Evolutionary conservation across 2,113 vertebrate species (phyloP).

Genomic region (Dryoscopus gambensis): DNA sequence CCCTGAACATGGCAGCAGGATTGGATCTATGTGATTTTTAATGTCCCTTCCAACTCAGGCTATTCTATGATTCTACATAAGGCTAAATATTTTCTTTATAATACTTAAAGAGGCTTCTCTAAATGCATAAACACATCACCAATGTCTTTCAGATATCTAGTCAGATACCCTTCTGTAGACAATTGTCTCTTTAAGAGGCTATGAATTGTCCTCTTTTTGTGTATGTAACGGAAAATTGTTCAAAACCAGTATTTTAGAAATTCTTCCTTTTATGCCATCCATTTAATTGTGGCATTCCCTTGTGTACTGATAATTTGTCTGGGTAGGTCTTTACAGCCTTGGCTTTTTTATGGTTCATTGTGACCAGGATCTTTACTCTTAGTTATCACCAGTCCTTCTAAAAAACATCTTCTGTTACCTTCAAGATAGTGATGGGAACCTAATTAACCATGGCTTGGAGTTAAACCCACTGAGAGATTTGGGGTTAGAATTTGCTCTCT

Average conservation of each 20-base stretch:
- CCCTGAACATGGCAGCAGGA: not conserved
- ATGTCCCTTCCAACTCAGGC: not conserved
- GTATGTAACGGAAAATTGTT: not conserved
- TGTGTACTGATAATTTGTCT: not conserved
- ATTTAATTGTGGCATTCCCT: not conserved
- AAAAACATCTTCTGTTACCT: not conserved
- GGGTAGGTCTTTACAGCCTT: not conserved
- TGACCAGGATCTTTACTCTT: not conserved
- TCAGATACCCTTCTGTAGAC: not conserved
- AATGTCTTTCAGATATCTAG: not conserved
- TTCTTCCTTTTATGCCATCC: not conserved
- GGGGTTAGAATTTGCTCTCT: not conserved
- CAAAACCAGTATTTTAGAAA: not conserved
- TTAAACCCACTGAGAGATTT: not conserved
- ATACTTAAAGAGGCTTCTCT: not conserved
- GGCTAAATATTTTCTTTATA: not conserved
- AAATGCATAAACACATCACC: not conserved
- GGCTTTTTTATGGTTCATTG: not conserved
- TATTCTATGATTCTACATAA: not conserved
- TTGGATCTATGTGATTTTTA: not conserved
- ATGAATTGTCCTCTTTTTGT: not conserved
- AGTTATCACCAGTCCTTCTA: not conserved
- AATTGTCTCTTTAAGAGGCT: not conserved
- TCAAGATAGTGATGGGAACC: not conserved
- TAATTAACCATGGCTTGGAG: not conserved